A percentile compares a stretch with the other conserved stretches of the same genome.
Conservation (phyloP, 2,113 vertebrate genomes). For the Scopus umbretta region DNA sequence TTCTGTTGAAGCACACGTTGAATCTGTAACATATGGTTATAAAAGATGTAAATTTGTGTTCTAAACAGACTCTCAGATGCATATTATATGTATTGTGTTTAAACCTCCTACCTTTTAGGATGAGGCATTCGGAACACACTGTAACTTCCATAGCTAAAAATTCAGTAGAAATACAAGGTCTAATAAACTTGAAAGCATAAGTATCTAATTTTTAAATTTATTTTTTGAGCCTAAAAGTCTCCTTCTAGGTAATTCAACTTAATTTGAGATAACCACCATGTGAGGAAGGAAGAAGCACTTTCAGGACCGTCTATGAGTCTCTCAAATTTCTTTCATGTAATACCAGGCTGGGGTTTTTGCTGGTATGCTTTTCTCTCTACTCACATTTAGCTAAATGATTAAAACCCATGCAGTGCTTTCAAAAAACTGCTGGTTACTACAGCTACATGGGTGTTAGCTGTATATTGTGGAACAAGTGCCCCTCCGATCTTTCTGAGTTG, state of each 20-base stretch:
- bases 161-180: background rate
- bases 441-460: background rate
- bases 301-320: background rate
- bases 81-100: background rate
- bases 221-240: background rate
- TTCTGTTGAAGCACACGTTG: slow-evolving; percentile 83
- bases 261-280: background rate
- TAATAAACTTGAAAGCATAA: background rate
- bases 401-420: background rate
- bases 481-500: background rate
- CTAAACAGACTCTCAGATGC: background rate
- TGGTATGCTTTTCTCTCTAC: background rate
- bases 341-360: background rate
- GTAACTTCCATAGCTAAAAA: background rate
- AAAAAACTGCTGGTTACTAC: background rate
- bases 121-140: background rate
- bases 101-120: background rate
- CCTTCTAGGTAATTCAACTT: background rate
- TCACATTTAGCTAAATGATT: background rate
- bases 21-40: slow-evolving; percentile 65
- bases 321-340: background rate
- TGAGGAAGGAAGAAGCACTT: background rate
- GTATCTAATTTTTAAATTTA: background rate
- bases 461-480: background rate
- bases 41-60: background rate